phyloP scores from a whole-genome alignment of 2,797 vertebrate species.

The Fratercula arctica region DNA sequence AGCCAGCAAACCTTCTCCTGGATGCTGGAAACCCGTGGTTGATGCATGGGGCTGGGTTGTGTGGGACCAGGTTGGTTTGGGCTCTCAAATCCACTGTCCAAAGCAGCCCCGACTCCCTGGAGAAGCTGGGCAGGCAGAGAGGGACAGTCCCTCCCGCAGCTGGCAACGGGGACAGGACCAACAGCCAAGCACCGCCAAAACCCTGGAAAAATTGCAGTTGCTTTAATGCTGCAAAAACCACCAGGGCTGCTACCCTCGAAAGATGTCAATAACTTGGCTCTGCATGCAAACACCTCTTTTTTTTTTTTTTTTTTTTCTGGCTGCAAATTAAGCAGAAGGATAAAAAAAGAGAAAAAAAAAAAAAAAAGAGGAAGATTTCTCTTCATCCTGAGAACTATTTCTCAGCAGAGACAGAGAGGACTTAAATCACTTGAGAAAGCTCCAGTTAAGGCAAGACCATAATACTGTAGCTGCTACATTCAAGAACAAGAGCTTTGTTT shows the following conservation, averaged over 20 bases:
- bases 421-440: not conserved
- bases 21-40: not conserved
- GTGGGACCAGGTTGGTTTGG: rapidly evolving
- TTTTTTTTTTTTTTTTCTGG: not conserved
- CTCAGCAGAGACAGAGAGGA: not conserved
- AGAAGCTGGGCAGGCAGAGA: not conserved
- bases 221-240: not conserved
- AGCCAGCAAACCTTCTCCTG: not conserved
- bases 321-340: not conserved
- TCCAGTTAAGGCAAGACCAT: not conserved
- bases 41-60: not conserved
- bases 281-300: not conserved
- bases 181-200: not conserved
- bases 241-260: not conserved
- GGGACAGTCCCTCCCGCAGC: not conserved
- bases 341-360: not conserved
- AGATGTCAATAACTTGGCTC: not conserved
- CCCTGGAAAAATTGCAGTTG: not conserved
- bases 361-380: not conserved
- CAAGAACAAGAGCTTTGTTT: not conserved
- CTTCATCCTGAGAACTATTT: not conserved
- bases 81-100: not conserved
- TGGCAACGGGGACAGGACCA: not conserved
- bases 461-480: not conserved
- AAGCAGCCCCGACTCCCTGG: rapidly evolving